Conservation (phyloP, 53 echinoderm and acorn worm genomes). For the Patiria pectinifera region DNA sequence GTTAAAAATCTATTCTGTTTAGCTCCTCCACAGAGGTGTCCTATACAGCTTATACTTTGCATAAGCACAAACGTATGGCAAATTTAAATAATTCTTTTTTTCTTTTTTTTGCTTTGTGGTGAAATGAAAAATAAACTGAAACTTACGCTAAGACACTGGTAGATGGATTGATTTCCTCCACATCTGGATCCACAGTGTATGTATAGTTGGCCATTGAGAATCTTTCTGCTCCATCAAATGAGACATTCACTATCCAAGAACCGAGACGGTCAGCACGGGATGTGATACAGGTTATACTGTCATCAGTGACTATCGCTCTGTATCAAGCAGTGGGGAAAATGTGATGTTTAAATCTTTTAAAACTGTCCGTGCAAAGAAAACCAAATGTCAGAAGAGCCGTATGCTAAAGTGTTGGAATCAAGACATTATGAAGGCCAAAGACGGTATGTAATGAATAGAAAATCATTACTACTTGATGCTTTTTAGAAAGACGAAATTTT, state of each 20-base stretch:
- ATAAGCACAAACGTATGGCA: too few species aligned
- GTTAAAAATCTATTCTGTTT: too few species aligned
- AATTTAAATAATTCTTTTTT: neutral
- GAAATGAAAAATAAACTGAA: neutral
- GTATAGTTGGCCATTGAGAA: slow-evolving; percentile 9
- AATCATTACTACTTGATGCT: too few species aligned
- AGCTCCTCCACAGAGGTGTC: too few species aligned
- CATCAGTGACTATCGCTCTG: slow-evolving; percentile 45
- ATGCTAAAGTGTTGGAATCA: too few species aligned
- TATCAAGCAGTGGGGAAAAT: neutral
- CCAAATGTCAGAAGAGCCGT: too few species aligned
- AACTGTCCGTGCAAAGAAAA: too few species aligned
- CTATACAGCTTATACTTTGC: too few species aligned
- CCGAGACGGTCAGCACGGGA: neutral
- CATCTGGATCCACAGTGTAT: slow-evolving; percentile 44
- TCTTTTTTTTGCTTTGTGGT: neutral
- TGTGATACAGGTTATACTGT: slow-evolving; percentile 54
- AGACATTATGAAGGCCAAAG: too few species aligned
- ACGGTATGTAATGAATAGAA: too few species aligned
- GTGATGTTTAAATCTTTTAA: too few species aligned
- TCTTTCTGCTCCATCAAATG: slow-evolving; percentile 64
- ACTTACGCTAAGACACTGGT: slow-evolving; percentile 64
- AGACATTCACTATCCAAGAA: neutral
- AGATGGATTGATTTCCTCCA: neutral
- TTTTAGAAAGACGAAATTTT: too few species aligned